A percentile compares a stretch with the other conserved stretches of the same genome.
These are phyloP conservation scores for Azemiops feae DNA, from an alignment of 2,113 vertebrate genomes.

Conservation along the genomic window DNA sequence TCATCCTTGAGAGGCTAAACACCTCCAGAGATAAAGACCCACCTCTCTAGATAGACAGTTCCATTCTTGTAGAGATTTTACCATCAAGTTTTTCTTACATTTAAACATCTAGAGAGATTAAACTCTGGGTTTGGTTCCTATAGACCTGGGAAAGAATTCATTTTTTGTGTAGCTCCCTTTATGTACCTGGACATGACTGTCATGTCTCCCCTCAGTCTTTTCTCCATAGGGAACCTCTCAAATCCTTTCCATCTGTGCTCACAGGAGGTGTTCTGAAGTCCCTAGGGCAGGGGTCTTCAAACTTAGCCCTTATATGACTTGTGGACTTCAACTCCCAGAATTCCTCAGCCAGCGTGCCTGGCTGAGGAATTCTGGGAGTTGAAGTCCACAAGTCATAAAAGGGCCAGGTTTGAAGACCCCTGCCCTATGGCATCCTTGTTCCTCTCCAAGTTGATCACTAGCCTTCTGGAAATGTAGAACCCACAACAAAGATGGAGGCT, in stretches of 20 bases:
- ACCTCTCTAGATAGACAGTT: not conserved
- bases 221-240: not conserved
- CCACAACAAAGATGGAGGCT: too few species aligned
- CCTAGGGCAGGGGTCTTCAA: too few species aligned
- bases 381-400: too few species aligned
- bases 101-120: not conserved
- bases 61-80: not conserved
- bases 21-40: not conserved
- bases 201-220: not conserved
- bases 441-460: too few species aligned
- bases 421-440: too few species aligned
- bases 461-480: too few species aligned
- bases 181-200: not conserved
- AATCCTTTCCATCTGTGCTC: not conserved
- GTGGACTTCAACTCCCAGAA: too few species aligned
- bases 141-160: not conserved
- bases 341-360: too few species aligned
- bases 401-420: too few species aligned
- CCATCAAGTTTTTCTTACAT: not conserved
- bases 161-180: not conserved
- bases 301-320: too few species aligned
- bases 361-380: too few species aligned
- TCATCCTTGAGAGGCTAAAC: not conserved
- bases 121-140: not conserved
- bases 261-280: not conserved